Conservation (phyloP, 2,797 vertebrate species). For the Pangasius mekongensis region DNA sequence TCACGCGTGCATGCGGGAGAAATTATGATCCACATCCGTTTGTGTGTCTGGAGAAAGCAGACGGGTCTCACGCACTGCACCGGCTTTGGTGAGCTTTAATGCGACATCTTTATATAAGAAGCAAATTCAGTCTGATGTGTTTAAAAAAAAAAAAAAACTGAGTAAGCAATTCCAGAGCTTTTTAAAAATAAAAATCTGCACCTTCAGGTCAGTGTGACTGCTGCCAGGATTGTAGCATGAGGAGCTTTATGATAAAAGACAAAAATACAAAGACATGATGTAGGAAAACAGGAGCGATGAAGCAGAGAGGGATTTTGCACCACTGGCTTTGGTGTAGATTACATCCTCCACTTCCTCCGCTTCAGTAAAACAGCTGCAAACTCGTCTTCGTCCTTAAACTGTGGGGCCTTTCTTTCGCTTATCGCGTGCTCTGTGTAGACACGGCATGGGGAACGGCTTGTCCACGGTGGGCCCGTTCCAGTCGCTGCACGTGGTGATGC, state of each 20-base stretch:
- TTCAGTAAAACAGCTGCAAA: neutral
- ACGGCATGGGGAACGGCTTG: constrained; percentile 3
- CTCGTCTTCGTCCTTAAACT: neutral
- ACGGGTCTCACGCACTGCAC: neutral
- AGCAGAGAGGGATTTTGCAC: neutral
- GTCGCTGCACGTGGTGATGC: constrained; percentile 88
- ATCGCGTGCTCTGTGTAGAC: neutral
- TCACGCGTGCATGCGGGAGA: neutral
- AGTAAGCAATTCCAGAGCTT: neutral
- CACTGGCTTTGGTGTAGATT: neutral
- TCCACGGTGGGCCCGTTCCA: constrained; percentile 73
- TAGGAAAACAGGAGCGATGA: neutral
- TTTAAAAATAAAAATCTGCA: neutral
- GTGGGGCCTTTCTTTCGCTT: too few species aligned
- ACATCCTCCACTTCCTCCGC: neutral
- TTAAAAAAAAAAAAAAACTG: neutral
- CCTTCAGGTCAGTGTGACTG: neutral
- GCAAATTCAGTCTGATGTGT: neutral
- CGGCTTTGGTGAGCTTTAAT: neutral
- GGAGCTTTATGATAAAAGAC: neutral
- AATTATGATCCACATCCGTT: neutral
- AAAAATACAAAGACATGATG: neutral
- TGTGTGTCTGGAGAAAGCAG: neutral
- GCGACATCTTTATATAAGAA: neutral
- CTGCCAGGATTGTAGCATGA: neutral